Percentiles rank a stretch among this genome's conserved stretches.
Conservation (phyloP, 2,113 vertebrate genomes). For the Serinus canaria region DNA sequence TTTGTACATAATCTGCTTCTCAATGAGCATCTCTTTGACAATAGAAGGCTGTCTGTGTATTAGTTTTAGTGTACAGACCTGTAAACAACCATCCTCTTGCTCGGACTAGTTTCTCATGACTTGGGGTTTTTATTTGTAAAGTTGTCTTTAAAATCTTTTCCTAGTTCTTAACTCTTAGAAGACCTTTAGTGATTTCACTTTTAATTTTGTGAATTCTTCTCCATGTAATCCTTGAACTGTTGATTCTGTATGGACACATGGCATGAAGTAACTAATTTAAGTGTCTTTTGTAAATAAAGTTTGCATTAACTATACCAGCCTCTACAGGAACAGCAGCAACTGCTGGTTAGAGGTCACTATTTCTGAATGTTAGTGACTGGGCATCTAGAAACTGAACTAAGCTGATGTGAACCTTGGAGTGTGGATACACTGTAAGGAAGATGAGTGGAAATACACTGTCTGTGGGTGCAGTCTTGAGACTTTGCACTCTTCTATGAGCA, state of each 20-base stretch:
- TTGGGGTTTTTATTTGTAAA: constrained; percentile 75
- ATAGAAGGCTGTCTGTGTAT: constrained; percentile 77
- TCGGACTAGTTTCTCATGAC: constrained; percentile 69
- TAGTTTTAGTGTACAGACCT: constrained; percentile 85
- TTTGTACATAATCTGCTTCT: constrained; percentile 84
- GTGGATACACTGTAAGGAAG: not conserved
- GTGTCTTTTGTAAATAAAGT: constrained; percentile 96
- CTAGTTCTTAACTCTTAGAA: constrained; percentile 77
- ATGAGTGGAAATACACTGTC: not conserved
- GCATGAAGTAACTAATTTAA: constrained; percentile 91
- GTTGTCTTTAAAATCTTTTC: constrained; percentile 70
- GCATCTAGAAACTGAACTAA: constrained; percentile 2
- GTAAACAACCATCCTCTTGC: constrained; percentile 75
- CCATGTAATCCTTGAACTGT: constrained; percentile 78
- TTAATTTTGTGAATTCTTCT: constrained; percentile 77
- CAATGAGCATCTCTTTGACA: constrained; percentile 70
- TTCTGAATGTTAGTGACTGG: constrained; percentile 29
- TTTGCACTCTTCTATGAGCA: not conserved
- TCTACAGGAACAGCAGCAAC: constrained; percentile 55
- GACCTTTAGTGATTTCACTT: constrained; percentile 71
- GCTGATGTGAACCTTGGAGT: not conserved
- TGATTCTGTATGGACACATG: constrained; percentile 88
- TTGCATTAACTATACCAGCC: constrained; percentile 82
- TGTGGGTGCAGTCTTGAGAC: not conserved
- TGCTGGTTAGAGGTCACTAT: constrained; percentile 44